Percentiles rank a stretch among this genome's conserved stretches.
phyloP scores from a whole-genome alignment of 2,888 invertebrate species.

The Cryptus viduatorius region DNA sequence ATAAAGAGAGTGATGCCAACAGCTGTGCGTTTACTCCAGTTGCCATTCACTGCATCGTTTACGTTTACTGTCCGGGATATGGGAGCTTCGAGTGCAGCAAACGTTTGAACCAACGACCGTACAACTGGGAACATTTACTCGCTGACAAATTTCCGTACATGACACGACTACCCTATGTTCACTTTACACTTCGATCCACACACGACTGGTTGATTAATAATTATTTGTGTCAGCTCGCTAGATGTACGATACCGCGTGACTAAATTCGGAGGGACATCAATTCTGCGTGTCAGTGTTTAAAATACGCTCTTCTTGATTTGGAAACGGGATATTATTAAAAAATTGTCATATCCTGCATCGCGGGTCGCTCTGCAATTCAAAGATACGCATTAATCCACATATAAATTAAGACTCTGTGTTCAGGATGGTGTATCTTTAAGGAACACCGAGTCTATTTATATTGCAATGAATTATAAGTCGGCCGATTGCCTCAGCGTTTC shows the following conservation, averaged over 20 bases:
- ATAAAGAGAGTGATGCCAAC: background rate
- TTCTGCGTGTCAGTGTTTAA: too few species aligned
- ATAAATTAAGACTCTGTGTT: too few species aligned
- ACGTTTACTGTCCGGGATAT: background rate
- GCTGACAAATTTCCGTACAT: background rate
- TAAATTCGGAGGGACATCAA: too few species aligned
- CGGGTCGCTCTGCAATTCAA: too few species aligned
- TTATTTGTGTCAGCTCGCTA: background rate
- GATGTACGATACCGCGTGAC: background rate
- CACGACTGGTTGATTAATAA: background rate
- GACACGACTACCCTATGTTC: too few species aligned
- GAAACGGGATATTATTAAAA: too few species aligned
- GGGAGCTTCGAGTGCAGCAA: constrained; percentile 12
- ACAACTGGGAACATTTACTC: background rate
- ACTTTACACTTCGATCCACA: background rate
- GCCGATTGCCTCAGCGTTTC: background rate
- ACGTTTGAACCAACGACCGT: background rate
- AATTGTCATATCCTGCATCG: too few species aligned
- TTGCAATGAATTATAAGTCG: background rate
- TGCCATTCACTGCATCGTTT: constrained; percentile 4
- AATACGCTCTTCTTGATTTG: too few species aligned
- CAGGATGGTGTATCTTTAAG: too few species aligned
- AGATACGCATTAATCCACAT: too few species aligned
- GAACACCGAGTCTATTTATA: too few species aligned
- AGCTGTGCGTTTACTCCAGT: background rate